Base-by-base conservation (phyloP, 2,888 invertebrate species). In the Dione vanillae region DNA sequence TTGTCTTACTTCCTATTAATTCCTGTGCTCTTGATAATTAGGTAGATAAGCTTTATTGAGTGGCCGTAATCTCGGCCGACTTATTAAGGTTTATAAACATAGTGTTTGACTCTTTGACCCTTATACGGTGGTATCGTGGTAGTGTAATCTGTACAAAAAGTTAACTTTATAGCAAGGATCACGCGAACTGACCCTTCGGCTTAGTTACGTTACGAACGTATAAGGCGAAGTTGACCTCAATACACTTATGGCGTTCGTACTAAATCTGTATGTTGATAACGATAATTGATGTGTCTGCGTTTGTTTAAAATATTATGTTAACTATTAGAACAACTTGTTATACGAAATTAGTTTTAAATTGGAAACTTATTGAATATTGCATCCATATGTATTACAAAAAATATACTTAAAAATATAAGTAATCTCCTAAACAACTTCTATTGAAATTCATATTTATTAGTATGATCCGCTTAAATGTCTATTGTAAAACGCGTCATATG, bases 171-270 rank as follows among this genome's bases (percentile, higher is more conserved):
- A 83, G 89, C 80, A 77, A 79, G 83, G 82, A 88, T 89, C 91
- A 92, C 91, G 90, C 88, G 82, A 90, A 80, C 84, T 88, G 90
- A 89, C 91, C 90, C 80, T 74, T 75, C 80, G 86, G 87, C 89
- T 89, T 82, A 83, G 85, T 87, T 89, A 84, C 76, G 73, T 77
- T 76, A 77, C 74, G 49, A 68, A 69, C 71, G 68, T 71, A 71
- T 73, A 75, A 65, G 70, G 72, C 56, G 61, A 69, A 49, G 72
- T 65, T 74, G 74, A 70, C 73, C 75, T 67, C 65, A 67, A 74
- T 74, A 75, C 71, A 52, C 68, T 70, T 69, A 74, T 70, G 72
- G 74, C 68, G 69, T 66, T 67, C 67, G 67, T 66, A 64, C 73
- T 74, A 73, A 72, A 70, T 74, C 67, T 66, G 65, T 69, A 43